Evolutionary conservation across 1,140 invertebrate species (phyloP), one percentile per base, ranked within the genome.

Genomic region (Metaphire vulgaris): DNA sequence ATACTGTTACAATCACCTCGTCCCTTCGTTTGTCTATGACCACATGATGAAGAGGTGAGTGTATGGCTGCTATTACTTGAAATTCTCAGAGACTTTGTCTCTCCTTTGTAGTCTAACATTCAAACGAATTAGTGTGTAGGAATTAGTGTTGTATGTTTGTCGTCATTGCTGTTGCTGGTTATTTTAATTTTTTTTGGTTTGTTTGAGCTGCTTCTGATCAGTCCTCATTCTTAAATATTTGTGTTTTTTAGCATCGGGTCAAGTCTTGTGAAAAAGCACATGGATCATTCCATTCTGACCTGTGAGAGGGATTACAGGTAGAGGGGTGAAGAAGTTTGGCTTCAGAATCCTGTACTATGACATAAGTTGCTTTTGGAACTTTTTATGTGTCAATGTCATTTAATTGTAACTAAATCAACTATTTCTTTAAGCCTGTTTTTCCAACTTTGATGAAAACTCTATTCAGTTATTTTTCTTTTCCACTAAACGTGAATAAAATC

Each of bases 21-120:
- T 97, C 88, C 94, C 95, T 26, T 89, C 89, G 31, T 92, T 92
- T 79, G 89, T 97, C 70, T 97, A 92, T 85, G 91, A 95, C 69
- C 94, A 96, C 83, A 94, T 97, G 89, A 90, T 96, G 82, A 96
- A 94, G 88, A 93, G 92, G 93, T 95, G 89, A 89, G 91, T 78
- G n/a, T n/a, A n/a, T n/a, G n/a, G n/a, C n/a, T n/a, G n/a, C n/a
- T n/a, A 26, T 79, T 70, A 32, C 33, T 14, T 29, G 29, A 21
- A 56, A 29, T 15, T 0, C 2, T 34, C 28, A n/a, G n/a, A n/a
- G 28, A 2, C 29, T 77, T 65, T 2, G 74, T 32, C 15, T 29
- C 21, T 12, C 32, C 32, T 65, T 66, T 77, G n/a, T 72, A 72
- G 29, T 32, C 75, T 71, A 32, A 75, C 28, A 65, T 41, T 28